Base-by-base conservation (phyloP, 2,888 invertebrate species). In the Cheilosia vernalis region DNA sequence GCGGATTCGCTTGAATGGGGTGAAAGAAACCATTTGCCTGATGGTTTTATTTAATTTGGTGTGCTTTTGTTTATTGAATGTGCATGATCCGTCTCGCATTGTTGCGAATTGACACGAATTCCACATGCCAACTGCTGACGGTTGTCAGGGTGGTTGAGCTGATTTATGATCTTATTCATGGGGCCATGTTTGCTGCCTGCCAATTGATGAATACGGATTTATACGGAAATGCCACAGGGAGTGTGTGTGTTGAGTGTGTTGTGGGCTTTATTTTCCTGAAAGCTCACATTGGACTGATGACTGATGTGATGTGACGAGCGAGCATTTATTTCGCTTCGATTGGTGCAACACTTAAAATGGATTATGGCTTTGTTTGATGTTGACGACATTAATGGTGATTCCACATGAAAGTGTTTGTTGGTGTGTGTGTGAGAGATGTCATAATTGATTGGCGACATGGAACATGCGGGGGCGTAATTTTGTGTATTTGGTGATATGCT, bases 11-110 rank as follows among this genome's bases (percentile, higher is more conserved):
- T 33, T 30, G 55, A 72, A 33, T 47, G 53, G 66, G 58, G 67
- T 76, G 80, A 74, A 80, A 61, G 81, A 77, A 81, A 72, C 85
- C 81, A 81, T 85, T 85, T 67, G 81, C 60, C 24, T 77, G 85
- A 77, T 53, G 81, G 81, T 81, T 66, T 85, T 85, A 85, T 85
- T 85, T 85, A 85, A 85, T 80, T 85, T 67, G 72, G 24, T 85
- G 80, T 60, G 74, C 84, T 73, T 73, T 83, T 81, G 81, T 85
- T 85, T 85, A 76, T 67, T 61, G 72, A 72, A 69, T 76, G 76
- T 80, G 74, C 60, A 58, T 66, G 70, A 73, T 19, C 10, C 60
- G 21, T 6, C 2, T 4, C 19, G 10, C 19, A 7, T 66, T 55
- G 55, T 58, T 66, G 24, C 70, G 49, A 69, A 78, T 69, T 80